Conservation (phyloP, 2,888 invertebrate species). For the Amphimallon solstitiale region DNA sequence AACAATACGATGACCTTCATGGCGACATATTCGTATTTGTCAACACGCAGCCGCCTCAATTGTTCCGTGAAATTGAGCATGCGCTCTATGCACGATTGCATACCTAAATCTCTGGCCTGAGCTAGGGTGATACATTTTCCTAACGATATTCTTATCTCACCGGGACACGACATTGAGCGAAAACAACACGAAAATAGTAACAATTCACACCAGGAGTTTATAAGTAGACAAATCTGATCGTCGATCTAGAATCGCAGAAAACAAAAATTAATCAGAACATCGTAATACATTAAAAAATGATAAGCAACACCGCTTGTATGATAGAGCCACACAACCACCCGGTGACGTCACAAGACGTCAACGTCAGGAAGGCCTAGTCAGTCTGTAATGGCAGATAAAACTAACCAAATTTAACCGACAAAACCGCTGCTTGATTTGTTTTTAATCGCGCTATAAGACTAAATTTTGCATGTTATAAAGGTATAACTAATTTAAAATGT, state of each 20-base stretch:
- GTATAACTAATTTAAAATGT: no score
- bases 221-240: constrained; percentile 95
- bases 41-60: constrained; percentile 86
- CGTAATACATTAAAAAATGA: constrained; percentile 4
- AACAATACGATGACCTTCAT: constrained; percentile 94
- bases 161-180: constrained; percentile 90
- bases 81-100: constrained; percentile 89
- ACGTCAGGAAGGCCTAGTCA: no score
- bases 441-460: no score
- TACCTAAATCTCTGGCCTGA: constrained; percentile 77
- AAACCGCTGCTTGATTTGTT: no score
- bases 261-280: constrained; percentile 21
- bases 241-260: constrained; percentile 79
- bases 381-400: no score
- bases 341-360: no score
- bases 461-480: no score
- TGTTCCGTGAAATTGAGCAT: constrained; percentile 96
- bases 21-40: constrained; percentile 96
- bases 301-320: no score
- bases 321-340: no score
- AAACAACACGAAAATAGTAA: constrained; percentile 93
- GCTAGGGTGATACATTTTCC: constrained; percentile 73
- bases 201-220: constrained; percentile 97
- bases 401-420: no score
- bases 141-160: constrained; percentile 78